Evolutionary conservation across 2,797 vertebrate genomes (phyloP).

Genomic region (Pelochelys cantorii): DNA sequence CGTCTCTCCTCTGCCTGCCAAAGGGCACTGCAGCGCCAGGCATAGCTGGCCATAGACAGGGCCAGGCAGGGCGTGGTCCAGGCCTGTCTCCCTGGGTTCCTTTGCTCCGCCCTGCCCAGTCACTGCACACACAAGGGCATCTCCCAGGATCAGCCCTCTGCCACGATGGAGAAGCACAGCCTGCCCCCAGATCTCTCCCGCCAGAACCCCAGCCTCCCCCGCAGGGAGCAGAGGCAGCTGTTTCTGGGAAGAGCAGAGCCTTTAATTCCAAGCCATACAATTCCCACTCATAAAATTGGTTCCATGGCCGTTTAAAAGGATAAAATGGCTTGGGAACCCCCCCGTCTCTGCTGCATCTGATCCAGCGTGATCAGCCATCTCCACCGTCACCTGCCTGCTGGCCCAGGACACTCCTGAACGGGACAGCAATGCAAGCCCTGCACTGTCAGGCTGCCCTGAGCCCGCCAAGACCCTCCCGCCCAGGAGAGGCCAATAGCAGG

Average conservation of each 20-base stretch:
- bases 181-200: background rate
- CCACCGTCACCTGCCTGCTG: background rate
- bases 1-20: constrained; percentile 80
- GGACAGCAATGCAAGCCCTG: too few relatives aligned
- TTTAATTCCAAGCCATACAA: background rate
- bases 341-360: too few relatives aligned
- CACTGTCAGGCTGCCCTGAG: background rate
- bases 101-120: background rate
- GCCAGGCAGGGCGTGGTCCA: background rate
- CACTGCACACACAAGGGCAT: too few relatives aligned
- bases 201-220: background rate
- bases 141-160: background rate
- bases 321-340: background rate
- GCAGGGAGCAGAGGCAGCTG: background rate
- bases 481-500: background rate
- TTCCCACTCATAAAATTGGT: background rate
- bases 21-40: constrained; percentile 75
- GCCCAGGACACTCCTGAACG: background rate
- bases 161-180: background rate
- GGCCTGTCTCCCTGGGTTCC: background rate
- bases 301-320: background rate
- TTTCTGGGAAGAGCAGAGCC: background rate
- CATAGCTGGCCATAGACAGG: constrained; percentile 77
- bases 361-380: background rate
- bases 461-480: background rate